Evolutionary conservation across 35 echinoderm and acorn worm species (phyloP).

Genomic region (Strongylocentrotus purpuratus): DNA sequence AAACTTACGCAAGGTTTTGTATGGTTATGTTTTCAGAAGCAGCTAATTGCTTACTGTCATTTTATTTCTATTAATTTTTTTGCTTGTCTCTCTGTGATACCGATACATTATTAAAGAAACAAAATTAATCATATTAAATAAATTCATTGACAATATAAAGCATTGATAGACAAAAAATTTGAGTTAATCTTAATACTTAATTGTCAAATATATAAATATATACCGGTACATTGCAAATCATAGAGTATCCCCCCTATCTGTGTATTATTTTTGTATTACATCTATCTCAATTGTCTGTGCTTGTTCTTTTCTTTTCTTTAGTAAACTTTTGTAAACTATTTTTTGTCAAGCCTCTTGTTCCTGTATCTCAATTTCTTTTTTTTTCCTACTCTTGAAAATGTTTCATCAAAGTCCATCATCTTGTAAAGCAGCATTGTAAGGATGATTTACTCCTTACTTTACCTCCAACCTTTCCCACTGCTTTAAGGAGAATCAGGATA

Average conservation of each 20-base stretch:
- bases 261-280: background rate
- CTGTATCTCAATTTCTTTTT: background rate
- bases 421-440: background rate
- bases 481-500: no score
- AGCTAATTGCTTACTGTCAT: no score
- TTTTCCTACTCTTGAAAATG: background rate
- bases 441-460: background rate
- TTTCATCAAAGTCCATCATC: background rate
- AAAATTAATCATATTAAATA: no score
- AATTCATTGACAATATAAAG: no score
- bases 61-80: no score
- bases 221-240: background rate
- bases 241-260: background rate
- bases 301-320: background rate
- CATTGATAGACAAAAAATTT: no score
- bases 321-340: background rate
- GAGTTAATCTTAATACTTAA: background rate
- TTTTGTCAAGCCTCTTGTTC: conserved; percentile 1
- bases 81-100: no score
- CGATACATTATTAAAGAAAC: no score
- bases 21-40: no score
- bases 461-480: no score
- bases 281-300: background rate
- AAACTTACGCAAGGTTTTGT: no score
- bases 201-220: no score